These are phyloP conservation scores for Thunnus maccoyii DNA, from an alignment of 2,113 vertebrate species.

Conservation along the genomic window DNA sequence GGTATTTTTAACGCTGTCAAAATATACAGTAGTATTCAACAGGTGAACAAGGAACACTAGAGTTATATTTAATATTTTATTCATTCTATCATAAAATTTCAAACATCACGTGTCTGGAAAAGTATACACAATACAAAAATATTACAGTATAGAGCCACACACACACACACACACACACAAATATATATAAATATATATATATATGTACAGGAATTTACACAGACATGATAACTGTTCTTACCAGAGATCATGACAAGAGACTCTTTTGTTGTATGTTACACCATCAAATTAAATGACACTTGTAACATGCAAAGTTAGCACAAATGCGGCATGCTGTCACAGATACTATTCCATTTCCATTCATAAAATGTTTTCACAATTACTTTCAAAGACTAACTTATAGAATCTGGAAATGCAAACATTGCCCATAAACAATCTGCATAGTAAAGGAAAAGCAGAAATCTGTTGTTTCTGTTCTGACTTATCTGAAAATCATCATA, in stretches of 20 bases:
- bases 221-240: neutral
- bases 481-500: neutral
- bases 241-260: conserved; percentile 7
- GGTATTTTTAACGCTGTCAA: neutral
- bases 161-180: neutral
- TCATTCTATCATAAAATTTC: neutral
- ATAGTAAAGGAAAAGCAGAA: too few relatives aligned
- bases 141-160: neutral
- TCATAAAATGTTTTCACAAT: conserved; percentile 8
- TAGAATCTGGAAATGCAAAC: neutral
- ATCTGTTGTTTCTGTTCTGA: too few relatives aligned
- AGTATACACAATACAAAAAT: neutral
- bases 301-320: neutral
- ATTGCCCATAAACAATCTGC: too few relatives aligned
- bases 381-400: neutral
- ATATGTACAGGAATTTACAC: too few relatives aligned
- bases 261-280: neutral
- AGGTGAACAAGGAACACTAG: neutral
- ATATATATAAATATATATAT: too few relatives aligned
- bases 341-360: conserved; percentile 17
- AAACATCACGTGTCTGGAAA: neutral
- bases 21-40: conserved; percentile 8
- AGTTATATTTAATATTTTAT: conserved; percentile 1
- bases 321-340: conserved; percentile 9
- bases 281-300: conserved; percentile 13